Conservation (phyloP, 2,113 vertebrate species). For the Pterocles burchelli region DNA sequence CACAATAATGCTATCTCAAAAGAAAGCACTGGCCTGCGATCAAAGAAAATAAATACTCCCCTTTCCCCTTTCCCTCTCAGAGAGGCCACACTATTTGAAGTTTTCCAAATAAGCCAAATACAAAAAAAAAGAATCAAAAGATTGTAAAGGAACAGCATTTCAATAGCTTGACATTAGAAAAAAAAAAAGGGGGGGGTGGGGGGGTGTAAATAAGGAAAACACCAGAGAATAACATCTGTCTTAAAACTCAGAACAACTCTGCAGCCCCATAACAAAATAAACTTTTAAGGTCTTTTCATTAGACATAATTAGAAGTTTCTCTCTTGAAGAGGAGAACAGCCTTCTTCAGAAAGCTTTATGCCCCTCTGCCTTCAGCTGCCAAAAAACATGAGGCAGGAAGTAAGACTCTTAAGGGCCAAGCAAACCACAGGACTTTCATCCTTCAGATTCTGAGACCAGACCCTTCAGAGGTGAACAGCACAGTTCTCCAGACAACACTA, state of each 20-base stretch:
- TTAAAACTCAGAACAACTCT: neutral
- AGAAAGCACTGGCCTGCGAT: conserved; percentile 26
- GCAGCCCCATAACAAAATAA: neutral
- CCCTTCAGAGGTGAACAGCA: neutral
- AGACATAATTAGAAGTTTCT: neutral
- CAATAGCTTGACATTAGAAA: neutral
- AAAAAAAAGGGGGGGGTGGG: neutral
- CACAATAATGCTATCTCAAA: conserved; percentile 57
- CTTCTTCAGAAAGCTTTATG: neutral
- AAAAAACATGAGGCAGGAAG: neutral
- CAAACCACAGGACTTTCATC: neutral
- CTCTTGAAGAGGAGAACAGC: neutral
- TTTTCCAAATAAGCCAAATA: conserved; percentile 16
- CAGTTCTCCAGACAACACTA: neutral
- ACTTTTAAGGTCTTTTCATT: neutral
- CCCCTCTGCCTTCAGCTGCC: neutral
- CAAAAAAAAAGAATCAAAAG: neutral
- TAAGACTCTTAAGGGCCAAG: neutral
- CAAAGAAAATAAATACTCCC: conserved; percentile 38
- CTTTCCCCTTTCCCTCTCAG: neutral
- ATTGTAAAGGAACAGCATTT: conserved; percentile 34
- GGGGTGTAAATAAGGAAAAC: neutral
- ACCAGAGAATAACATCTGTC: neutral
- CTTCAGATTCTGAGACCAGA: neutral
- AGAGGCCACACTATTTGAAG: conserved; percentile 35